Percentiles rank a stretch among this genome's conserved stretches.
Conservation (phyloP, 2,797 vertebrate species). For the Urosaurus nigricauda region DNA sequence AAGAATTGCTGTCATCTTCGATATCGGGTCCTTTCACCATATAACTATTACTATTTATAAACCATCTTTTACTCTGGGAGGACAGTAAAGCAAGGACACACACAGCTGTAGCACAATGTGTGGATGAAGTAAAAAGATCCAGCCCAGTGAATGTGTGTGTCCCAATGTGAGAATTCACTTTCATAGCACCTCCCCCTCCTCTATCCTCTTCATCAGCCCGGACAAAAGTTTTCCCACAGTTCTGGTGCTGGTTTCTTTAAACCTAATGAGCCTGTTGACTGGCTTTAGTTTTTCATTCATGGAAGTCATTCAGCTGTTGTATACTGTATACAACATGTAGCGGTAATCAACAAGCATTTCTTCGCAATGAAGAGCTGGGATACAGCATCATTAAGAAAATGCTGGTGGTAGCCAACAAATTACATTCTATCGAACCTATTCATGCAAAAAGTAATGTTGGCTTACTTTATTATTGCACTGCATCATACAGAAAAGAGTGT, state of each 20-base stretch:
- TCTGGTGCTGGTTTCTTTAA: conserved; percentile 65
- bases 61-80: neutral
- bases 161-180: conserved; percentile 24
- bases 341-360: conserved; percentile 58
- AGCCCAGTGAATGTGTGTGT: fast-evolving
- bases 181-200: conserved; percentile 47
- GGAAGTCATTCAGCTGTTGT: conserved; percentile 71
- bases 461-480: conserved; percentile 17
- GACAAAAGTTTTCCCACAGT: conserved; percentile 76
- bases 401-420: conserved; percentile 39
- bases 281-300: conserved; percentile 70
- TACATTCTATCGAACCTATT: conserved; percentile 26
- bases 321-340: conserved; percentile 54
- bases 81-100: conserved; percentile 38
- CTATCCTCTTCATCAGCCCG: conserved; percentile 47
- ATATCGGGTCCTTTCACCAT: conserved; percentile 7
- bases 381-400: conserved; percentile 12
- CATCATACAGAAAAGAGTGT: neutral
- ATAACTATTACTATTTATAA: conserved; percentile 20
- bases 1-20: conserved; percentile 23
- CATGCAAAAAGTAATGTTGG: conserved; percentile 18
- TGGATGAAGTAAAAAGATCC: conserved; percentile 6
- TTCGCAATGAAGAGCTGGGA: conserved; percentile 39
- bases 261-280: conserved; percentile 66
- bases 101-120: conserved; percentile 20